phyloP scores from a whole-genome alignment of 2,888 invertebrate genomes.

The Furcula furcula region DNA sequence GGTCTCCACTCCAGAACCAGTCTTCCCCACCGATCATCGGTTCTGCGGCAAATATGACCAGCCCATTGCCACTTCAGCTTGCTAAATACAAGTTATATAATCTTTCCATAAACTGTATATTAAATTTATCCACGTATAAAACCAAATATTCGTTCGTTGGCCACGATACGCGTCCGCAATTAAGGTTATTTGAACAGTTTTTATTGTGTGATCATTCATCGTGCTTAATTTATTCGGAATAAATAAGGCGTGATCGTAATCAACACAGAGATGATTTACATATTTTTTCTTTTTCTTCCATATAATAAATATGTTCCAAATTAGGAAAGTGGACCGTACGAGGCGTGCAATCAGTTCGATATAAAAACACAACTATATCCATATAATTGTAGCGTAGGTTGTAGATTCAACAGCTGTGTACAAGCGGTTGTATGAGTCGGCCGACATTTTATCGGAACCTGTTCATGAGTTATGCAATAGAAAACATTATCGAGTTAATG shows the following conservation, averaged over 20 bases:
- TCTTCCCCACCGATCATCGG: too few species aligned
- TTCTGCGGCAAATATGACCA: too few species aligned
- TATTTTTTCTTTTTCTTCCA: constrained; percentile 40
- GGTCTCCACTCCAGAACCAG: too few species aligned
- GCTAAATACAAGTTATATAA: constrained; percentile 4
- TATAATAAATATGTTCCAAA: constrained; percentile 40
- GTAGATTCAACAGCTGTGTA: constrained; percentile 58
- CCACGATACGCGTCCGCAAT: neutral
- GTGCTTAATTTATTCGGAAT: constrained; percentile 6
- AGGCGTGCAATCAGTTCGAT: constrained; percentile 49
- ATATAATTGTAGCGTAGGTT: constrained; percentile 52
- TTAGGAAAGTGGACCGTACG: constrained; percentile 41
- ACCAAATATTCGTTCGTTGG: neutral
- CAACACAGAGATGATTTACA: constrained; percentile 38
- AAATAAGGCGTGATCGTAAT: constrained; percentile 25
- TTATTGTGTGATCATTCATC: neutral
- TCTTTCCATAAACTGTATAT: neutral
- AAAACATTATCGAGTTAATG: constrained; percentile 60
- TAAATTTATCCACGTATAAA: too few species aligned
- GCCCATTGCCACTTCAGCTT: too few species aligned
- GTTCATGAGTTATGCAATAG: constrained; percentile 73
- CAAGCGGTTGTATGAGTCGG: constrained; percentile 51
- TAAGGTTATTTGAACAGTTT: neutral
- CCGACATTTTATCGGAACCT: constrained; percentile 67
- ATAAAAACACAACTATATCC: constrained; percentile 45